These are phyloP conservation scores for Lordiphosa collinella DNA, from an alignment of 1,140 invertebrate species.

Conservation along the genomic window DNA sequence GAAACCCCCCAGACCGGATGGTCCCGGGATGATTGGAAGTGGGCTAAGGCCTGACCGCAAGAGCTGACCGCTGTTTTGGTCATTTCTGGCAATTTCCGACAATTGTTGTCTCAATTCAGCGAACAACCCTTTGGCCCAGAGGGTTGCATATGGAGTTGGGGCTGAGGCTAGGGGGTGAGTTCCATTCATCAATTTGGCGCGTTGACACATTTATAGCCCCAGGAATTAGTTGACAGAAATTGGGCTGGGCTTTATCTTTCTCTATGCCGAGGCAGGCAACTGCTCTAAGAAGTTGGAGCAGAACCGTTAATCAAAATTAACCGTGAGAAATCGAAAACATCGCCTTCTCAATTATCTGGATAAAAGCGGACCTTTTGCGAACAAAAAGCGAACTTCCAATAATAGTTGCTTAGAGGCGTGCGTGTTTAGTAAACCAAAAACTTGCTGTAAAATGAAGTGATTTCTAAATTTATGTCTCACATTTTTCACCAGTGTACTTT, in stretches of 20 bases:
- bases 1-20: conserved; percentile 26
- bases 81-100: conserved; percentile 74
- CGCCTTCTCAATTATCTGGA: too few species aligned
- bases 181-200: conserved; percentile 62
- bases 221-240: conserved; percentile 43
- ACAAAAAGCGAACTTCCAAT: too few species aligned
- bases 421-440: too few species aligned
- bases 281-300: background rate
- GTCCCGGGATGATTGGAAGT: conserved; percentile 48
- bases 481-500: conserved; percentile 23
- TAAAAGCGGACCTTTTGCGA: too few species aligned
- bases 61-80: conserved; percentile 63
- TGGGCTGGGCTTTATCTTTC: background rate
- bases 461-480: too few species aligned
- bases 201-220: conserved; percentile 65
- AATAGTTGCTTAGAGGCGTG: too few species aligned
- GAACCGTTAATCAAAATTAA: too few species aligned
- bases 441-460: too few species aligned
- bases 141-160: conserved; percentile 6
- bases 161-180: background rate
- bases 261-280: background rate
- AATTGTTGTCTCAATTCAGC: conserved; percentile 41
- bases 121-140: background rate
- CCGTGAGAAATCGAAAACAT: too few species aligned
- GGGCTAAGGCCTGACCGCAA: conserved; percentile 25